Percentiles rank a stretch among this genome's conserved stretches.
Evolutionary conservation across 1,140 invertebrate genomes (phyloP).

Genomic region (Bombyx mandarina): DNA sequence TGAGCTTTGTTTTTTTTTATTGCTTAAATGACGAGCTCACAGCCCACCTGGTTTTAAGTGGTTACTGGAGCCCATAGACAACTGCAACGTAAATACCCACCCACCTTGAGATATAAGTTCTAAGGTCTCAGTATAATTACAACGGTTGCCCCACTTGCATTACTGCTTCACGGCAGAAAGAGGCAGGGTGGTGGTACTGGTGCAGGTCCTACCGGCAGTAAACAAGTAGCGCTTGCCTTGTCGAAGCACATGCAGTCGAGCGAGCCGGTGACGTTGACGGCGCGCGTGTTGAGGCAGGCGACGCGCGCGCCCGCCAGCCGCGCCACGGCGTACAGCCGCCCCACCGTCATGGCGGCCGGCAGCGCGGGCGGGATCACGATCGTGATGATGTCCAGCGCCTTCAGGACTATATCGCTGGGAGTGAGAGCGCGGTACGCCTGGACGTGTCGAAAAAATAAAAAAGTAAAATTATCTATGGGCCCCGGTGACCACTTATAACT

Average conservation of each 20-base stretch:
- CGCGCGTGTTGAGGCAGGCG: conserved; percentile 93
- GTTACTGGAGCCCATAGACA: too few relatives aligned
- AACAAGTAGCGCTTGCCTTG: conserved; percentile 77
- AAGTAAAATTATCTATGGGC: neutral
- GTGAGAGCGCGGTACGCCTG: conserved; percentile 47
- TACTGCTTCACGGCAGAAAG: too few relatives aligned
- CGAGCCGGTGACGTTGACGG: conserved; percentile 95
- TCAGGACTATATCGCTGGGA: conserved; percentile 73
- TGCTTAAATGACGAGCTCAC: too few relatives aligned
- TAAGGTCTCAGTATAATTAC: too few relatives aligned
- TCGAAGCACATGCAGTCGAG: conserved; percentile 98
- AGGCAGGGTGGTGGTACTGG: too few relatives aligned
- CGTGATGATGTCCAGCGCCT: conserved; percentile 91
- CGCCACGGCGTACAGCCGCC: conserved; percentile 91
- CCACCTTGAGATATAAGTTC: too few relatives aligned
- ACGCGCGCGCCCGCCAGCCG: conserved; percentile 86
- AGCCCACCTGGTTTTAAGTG: too few relatives aligned
- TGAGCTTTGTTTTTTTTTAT: too few relatives aligned
- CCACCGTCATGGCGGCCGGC: conserved; percentile 94
- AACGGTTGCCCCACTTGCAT: too few relatives aligned
- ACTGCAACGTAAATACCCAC: too few relatives aligned
- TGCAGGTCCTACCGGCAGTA: too few relatives aligned
- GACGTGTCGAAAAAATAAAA: neutral
- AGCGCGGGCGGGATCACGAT: conserved; percentile 94
- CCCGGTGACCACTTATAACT: neutral